Conservation (phyloP, 2,888 invertebrate genomes). For the Caenorhabditis panamensis region DNA sequence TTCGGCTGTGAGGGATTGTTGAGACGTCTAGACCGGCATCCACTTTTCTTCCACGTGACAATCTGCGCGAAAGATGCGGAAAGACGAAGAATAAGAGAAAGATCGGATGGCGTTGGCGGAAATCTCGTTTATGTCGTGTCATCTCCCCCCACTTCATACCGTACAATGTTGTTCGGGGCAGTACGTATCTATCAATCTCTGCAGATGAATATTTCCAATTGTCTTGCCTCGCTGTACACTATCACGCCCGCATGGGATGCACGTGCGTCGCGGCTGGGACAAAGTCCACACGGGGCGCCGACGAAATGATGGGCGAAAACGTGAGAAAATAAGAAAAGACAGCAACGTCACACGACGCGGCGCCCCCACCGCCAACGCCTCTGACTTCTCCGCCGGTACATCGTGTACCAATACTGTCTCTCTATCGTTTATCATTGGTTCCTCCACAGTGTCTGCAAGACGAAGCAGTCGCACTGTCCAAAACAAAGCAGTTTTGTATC, state of each 20-base stretch:
- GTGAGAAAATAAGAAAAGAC: slow-evolving; percentile 54
- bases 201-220: slow-evolving; percentile 50
- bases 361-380: slow-evolving; percentile 3
- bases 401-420: slow-evolving; percentile 44
- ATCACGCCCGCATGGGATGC: slow-evolving; percentile 56
- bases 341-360: slow-evolving; percentile 44
- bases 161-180: slow-evolving; percentile 44
- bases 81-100: slow-evolving; percentile 39
- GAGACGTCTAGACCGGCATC: slow-evolving; percentile 49
- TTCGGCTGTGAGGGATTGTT: slow-evolving; percentile 10
- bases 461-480: background rate
- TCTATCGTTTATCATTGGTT: slow-evolving; percentile 26
- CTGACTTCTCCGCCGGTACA: slow-evolving; percentile 40
- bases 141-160: slow-evolving; percentile 14
- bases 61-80: slow-evolving; percentile 7
- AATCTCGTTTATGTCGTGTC: slow-evolving; percentile 43
- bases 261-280: slow-evolving; percentile 59
- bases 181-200: slow-evolving; percentile 35
- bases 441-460: slow-evolving; percentile 50
- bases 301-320: slow-evolving; percentile 37
- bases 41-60: slow-evolving; percentile 50
- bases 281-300: slow-evolving; percentile 57
- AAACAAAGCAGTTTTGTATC: slow-evolving; percentile 28
- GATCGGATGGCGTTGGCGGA: slow-evolving; percentile 23
- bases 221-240: slow-evolving; percentile 35